Base-by-base conservation (phyloP, 1,140 invertebrate genomes). In the Platyscapa corneri region DNA sequence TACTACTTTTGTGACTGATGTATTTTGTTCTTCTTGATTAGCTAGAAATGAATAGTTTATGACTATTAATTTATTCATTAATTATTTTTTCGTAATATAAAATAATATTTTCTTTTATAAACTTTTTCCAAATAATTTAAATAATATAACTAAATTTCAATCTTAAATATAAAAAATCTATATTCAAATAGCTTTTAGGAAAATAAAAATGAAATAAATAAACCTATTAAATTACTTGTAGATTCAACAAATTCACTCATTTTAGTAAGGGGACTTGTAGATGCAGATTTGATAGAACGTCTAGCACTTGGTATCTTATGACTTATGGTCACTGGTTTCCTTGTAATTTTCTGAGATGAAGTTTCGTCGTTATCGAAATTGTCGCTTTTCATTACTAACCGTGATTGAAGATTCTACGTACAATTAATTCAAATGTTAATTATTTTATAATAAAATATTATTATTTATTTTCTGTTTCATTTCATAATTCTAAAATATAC, bases 231-330 rank as follows among this genome's bases (percentile, higher is more conserved):
- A 14, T 60, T 42, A 42, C 37, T 32, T 18, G 34, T 70, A 16
- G 18, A 42, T 32, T 37, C 34, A 14, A 49, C n/a, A 27, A 39
- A 20, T 46, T 83, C 72, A 16, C 32, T 65, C 7, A 7, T 8
- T 83, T 67, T 77, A 32, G 6, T 49, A 46, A 16, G 6, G 0
- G 64, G 76, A 84, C 64, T 84, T 27, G 8, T 6, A 18, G 83
- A 84, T 49, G 56, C 23, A 7, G 76, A 79, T 79, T 84, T 84
- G 23, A 79, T 84, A 0, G 83, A 72, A 10, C 75, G 76, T 27
- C 75, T 27, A 3, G 83, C 32, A 18, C 46, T 72, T n/a, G 82
- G 53, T 46, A 42, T 46, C 10, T 10, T 70, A 49, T 56, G n/a
- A 34, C n/a, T 18, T 16, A 53, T 34, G 30, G 20, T 1, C 20